Base-by-base conservation (phyloP, 2,113 vertebrate genomes). In the Acanthisitta chloris region DNA sequence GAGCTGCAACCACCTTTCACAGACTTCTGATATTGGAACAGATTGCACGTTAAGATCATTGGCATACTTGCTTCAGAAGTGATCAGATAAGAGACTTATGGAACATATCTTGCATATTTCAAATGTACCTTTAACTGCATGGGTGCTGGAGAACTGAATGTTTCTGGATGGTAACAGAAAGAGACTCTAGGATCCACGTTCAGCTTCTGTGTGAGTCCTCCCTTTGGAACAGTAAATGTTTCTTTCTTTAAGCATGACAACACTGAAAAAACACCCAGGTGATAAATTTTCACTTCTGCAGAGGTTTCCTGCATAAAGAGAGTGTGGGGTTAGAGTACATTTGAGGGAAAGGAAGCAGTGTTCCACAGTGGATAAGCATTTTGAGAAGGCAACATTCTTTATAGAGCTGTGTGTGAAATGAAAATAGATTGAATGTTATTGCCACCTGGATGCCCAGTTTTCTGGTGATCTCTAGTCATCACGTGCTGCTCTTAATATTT, bases 171-270 rank as follows among this genome's bases (percentile, higher is more conserved):
- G 86, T 98, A 99, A 94, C 79, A 97, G 45, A 99, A 98, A 59
- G 97, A 98, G 92, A 99, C 97, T 86, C 98, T 97, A 26, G 98
- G 90, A 97, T 99, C 98, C 97, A 99, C 52, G 8, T 94, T 96
- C 25, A 98, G 96, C 86, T 98, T 99, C 70, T 98, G 84, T 57
- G 94, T 98, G 67, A 98, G 92, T 40, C 98, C 98, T 95, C 58
- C 96, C 25, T 94, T 98, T 81, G 98, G 97, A 86, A 99, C 91
- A 8, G 96, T 99, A 97, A 99, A 98, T 24, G 79, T 98, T 96
- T 99, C 98, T 91, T 95, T 98, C 96, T 98, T 98, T 84, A 99
- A 97, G 94, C 98, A 98, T 52, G 98, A 99, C 87, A 99, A 95
- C 3, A 99, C 98, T 21, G 98, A 98, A 95, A 99, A 99, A 81